phyloP scores from a whole-genome alignment of 2,797 vertebrate species.

The Tadarida brasiliensis region DNA sequence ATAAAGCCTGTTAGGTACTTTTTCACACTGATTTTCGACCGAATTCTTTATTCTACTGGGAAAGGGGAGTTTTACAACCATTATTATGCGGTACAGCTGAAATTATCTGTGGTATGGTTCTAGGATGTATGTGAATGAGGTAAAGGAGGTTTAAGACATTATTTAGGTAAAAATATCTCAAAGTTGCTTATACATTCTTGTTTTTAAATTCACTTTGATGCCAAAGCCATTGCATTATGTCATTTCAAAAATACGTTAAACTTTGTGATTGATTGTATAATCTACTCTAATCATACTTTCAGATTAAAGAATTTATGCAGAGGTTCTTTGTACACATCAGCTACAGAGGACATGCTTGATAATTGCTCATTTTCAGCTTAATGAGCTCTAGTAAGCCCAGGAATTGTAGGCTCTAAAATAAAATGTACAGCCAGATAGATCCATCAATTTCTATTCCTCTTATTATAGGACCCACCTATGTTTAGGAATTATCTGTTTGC shows the following conservation, averaged over 20 bases:
- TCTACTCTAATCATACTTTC: not conserved
- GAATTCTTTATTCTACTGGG: not conserved
- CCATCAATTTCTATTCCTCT: not conserved
- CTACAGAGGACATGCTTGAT: not conserved
- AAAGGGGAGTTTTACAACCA: not conserved
- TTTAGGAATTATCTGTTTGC: not conserved
- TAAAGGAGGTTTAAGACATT: not conserved
- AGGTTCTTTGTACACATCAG: not conserved
- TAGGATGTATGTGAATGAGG: not conserved
- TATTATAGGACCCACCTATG: not conserved
- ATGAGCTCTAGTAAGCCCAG: not conserved
- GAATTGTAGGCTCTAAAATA: not conserved
- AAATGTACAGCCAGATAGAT: not conserved
- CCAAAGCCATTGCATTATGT: not conserved
- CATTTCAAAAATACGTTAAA: not conserved
- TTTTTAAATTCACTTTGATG: conserved; percentile 36
- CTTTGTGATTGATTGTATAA: not conserved
- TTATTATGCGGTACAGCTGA: not conserved
- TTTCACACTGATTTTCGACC: not conserved
- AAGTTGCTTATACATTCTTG: not conserved
- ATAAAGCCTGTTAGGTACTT: not conserved
- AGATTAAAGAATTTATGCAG: not conserved
- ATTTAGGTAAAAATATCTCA: not conserved
- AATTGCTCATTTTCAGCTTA: not conserved
- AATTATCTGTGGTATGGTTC: not conserved